Percentiles rank a stretch among this genome's conserved stretches.
Conservation (phyloP, 2,888 invertebrate genomes). For the Phymatocera aterrima region DNA sequence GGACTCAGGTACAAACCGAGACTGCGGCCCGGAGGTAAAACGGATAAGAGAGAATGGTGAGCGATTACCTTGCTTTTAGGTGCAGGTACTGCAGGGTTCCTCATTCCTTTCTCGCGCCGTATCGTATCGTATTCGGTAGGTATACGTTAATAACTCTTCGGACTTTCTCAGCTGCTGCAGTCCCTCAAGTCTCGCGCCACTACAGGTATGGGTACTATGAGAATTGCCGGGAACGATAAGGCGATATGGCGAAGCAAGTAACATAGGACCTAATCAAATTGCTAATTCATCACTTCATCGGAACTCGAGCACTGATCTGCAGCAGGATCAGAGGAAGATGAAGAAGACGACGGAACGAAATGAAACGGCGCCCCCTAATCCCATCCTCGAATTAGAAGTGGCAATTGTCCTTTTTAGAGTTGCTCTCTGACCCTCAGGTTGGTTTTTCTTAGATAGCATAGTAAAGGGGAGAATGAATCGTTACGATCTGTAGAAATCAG, state of each 20-base stretch:
- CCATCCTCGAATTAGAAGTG: too few species aligned
- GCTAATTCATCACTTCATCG: constrained; percentile 12
- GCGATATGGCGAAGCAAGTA: too few species aligned
- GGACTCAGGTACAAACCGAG: constrained; percentile 23
- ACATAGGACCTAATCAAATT: neutral
- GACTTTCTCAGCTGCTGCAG: neutral
- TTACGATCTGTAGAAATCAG: neutral
- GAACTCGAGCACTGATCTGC: neutral
- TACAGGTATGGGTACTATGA: too few species aligned
- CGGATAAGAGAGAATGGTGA: constrained; percentile 44
- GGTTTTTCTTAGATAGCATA: too few species aligned
- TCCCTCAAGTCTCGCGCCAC: neutral
- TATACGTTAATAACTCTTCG: constrained; percentile 39
- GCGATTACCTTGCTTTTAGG: constrained; percentile 43
- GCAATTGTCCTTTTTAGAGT: too few species aligned
- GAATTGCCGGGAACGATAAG: constrained; percentile 12
- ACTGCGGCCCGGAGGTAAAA: constrained; percentile 40
- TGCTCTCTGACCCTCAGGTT: too few species aligned
- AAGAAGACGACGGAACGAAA: too few species aligned
- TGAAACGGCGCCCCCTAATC: too few species aligned
- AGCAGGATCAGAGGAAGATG: too few species aligned
- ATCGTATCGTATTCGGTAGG: constrained; percentile 37
- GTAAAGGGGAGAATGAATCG: neutral
- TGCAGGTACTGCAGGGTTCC: constrained; percentile 21
- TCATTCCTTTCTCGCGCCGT: neutral